Base-by-base conservation (phyloP, 2,113 vertebrate genomes). In the Corythornis vintsioides region DNA sequence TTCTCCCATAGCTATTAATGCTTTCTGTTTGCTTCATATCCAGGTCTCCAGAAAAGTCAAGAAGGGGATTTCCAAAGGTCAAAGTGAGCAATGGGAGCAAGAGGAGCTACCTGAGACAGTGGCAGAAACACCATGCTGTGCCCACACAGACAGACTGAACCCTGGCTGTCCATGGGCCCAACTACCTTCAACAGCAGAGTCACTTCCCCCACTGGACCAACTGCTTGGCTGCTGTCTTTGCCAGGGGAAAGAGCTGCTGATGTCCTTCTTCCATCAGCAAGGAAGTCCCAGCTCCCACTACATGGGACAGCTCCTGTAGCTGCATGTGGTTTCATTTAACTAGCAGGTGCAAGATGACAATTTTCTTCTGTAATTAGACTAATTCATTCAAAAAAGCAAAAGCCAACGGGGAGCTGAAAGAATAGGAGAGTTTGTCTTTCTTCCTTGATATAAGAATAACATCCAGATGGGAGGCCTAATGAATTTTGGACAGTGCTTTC, bases 111-210 rank as follows among this genome's bases (percentile, higher is more conserved):
- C 55, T 14, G 22, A 57, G 42, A 67, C 19, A 63, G 61, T 12
- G 22, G 48, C 48, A 74, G 28, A 72, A 72, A n/a, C 31, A 57
- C 71, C 13, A 12, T 22, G 28, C 28, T 82, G 13, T 12, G 45
- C n/a, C 64, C 57, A 42, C 43, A 47, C 28, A 42, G 57, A 20
- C 71, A 65, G 38, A 52, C 72, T 56, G 47, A 74, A 67, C 85
- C 61, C 64, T 1, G 0, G 17, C 56, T 1, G 0, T 40, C 47
- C 33, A 11, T 2, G 9, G 40, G 22, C 25, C 31, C 3, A 0
- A 43, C 13, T 45, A 65, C 38, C 13, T 13, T 19, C 56, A 80
- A 33, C 21, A 31, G 38, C 52, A 61, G 67, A 56, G 57, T 25
- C 9, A 1, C 15, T 29, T 64, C 45, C 40, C 59, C 56, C 25